Conservation (phyloP, 2,888 invertebrate species). For the Diarsia mendica region DNA sequence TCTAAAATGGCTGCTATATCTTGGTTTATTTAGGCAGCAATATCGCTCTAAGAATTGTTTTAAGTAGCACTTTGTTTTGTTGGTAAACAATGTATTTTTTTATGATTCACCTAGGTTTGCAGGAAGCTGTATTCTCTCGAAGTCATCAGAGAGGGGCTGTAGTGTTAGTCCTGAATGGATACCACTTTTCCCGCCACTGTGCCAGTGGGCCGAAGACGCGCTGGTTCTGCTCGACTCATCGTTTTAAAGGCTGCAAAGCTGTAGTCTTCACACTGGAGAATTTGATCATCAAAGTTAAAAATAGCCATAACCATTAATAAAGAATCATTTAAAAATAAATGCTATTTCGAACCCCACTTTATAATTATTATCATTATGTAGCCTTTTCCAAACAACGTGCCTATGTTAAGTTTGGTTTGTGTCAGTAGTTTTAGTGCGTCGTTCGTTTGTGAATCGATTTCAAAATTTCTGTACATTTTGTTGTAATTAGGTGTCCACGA, state of each 20-base stretch:
- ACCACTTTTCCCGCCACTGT: slow-evolving; percentile 4
- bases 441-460: neutral
- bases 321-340: neutral
- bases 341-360: neutral
- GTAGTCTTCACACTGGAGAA: slow-evolving; percentile 9
- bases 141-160: slow-evolving; percentile 16
- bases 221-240: slow-evolving; percentile 34
- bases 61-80: neutral
- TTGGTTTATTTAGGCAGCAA: too few relatives aligned
- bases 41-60: too few relatives aligned
- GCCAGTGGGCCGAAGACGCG: slow-evolving; percentile 13
- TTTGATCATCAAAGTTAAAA: neutral
- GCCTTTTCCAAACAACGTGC: neutral
- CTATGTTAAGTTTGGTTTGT: neutral
- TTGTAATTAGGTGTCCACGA: too few relatives aligned
- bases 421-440: neutral
- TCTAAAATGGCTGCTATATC: neutral
- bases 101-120: slow-evolving; percentile 4
- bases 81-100: neutral
- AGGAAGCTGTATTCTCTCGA: slow-evolving; percentile 24
- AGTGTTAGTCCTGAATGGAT: slow-evolving; percentile 3
- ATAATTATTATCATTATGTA: neutral
- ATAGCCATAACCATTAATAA: neutral
- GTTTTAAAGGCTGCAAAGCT: slow-evolving; percentile 36
- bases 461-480: too few relatives aligned